Base-by-base conservation (phyloP, 2,113 vertebrate species). In the Oncorhynchus tshawytscha region DNA sequence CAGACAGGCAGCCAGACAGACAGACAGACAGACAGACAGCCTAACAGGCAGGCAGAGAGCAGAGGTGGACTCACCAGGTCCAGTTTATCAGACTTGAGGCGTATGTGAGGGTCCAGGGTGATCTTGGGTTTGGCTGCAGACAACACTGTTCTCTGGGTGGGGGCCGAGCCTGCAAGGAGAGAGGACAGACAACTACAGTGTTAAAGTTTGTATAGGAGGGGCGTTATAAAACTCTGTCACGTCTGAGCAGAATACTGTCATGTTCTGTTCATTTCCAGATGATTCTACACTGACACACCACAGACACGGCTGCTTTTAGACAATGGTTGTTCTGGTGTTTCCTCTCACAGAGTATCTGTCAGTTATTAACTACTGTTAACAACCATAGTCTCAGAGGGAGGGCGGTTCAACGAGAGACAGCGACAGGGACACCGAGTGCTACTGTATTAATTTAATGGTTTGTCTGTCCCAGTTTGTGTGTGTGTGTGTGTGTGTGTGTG, bases 41-140 rank as follows among this genome's bases (percentile, higher is more conserved):
- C 31, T 5, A 31, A 34, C 5, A 34, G 5, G 31, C 5, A 34
- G 31, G 31, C 5, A 34, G 31, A 39, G 7, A 8, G 7, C 6
- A 5, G 34, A 39, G 34, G 69, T 67, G 13, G 39, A 89, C 94
- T 94, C 76, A 97, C 96, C 95, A 97, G 81, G 76, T 96, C 94
- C 25, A 97, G 75, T 70, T 97, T 97, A 45, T 95, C 95, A 34
- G 94, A 93, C 86, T 95, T 95, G 80, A 97, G 94, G 1, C 96
- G 92, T 67, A 96, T 90, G 13, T 95, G 91, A 1, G 96, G 96
- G 81, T 97, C 95, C 88, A 97, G 90, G 0, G 94, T 92, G 66
- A 97, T 95, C 86, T 95, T 97, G 0, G 94, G 84, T 86, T 95
- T 96, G 74, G 82, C 71, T 27, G 78, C 84, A 1, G 91, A 67